phyloP scores from a whole-genome alignment of 2,797 vertebrate genomes.

The Chelonia mydas region DNA sequence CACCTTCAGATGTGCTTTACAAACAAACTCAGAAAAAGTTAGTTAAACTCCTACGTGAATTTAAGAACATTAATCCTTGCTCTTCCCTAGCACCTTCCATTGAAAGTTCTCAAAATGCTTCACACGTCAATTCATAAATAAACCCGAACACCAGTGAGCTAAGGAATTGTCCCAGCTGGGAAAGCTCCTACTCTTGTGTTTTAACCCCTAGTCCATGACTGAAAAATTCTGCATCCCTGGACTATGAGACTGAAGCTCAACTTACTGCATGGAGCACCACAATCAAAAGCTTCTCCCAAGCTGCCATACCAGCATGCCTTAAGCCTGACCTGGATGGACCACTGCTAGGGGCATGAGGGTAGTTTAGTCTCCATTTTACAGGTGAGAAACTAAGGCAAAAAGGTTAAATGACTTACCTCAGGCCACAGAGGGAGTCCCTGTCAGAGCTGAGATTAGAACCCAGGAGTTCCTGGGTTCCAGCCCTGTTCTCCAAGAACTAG shows the following conservation, averaged over 20 bases:
- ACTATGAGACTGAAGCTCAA: background rate
- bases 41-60: background rate
- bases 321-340: background rate
- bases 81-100: background rate
- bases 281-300: background rate
- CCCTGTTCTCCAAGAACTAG: background rate
- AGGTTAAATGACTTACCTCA: background rate
- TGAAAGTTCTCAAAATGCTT: background rate
- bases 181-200: background rate
- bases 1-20: background rate
- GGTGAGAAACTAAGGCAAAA: background rate
- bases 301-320: background rate
- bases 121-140: background rate
- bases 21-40: too few relatives aligned
- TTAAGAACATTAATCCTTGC: background rate
- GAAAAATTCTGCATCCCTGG: background rate
- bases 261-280: background rate
- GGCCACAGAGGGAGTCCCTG: background rate
- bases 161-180: background rate
- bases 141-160: background rate
- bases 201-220: background rate
- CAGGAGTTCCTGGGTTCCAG: slow-evolving; percentile 23
- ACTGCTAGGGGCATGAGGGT: background rate
- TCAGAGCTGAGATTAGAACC: background rate
- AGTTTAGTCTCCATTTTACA: background rate